These are phyloP conservation scores for Carollia perspicillata DNA, from an alignment of 2,113 vertebrate genomes.

Conservation along the genomic window DNA sequence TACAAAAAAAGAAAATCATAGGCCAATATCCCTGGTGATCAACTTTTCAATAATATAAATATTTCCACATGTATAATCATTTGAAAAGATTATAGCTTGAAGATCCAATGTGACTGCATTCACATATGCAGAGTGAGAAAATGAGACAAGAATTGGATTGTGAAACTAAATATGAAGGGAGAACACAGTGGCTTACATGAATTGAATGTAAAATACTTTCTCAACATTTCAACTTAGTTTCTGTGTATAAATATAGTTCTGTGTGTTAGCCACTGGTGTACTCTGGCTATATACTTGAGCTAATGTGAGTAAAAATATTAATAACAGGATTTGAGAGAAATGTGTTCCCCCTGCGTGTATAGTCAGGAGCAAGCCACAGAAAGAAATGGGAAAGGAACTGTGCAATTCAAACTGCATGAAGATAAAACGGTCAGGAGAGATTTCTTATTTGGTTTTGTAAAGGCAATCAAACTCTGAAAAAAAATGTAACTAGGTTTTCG, in stretches of 20 bases:
- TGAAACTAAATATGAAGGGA: background rate
- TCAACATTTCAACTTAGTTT: background rate
- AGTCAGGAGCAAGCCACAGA: background rate
- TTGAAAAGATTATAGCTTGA: background rate
- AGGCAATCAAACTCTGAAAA: background rate
- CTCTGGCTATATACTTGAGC: background rate
- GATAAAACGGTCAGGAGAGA: background rate
- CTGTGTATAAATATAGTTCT: background rate
- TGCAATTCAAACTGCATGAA: background rate
- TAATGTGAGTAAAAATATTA: background rate
- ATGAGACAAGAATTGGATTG: background rate
- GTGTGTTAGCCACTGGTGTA: background rate
- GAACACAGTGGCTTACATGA: background rate
- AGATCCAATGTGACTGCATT: background rate
- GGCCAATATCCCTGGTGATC: too few species aligned
- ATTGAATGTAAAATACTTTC: background rate
- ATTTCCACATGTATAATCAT: background rate
- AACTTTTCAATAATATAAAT: background rate
- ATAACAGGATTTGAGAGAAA: background rate
- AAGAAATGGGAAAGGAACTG: background rate
- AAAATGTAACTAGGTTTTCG: background rate
- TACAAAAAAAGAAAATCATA: too few species aligned
- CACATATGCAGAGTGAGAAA: background rate
- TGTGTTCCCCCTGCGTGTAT: background rate
- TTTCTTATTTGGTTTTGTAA: conserved; percentile 47